Percentiles rank a stretch among this genome's conserved stretches.
These are phyloP conservation scores for Oreochromis tanganicae DNA, from an alignment of 2,113 vertebrate genomes.

Conservation along the genomic window DNA sequence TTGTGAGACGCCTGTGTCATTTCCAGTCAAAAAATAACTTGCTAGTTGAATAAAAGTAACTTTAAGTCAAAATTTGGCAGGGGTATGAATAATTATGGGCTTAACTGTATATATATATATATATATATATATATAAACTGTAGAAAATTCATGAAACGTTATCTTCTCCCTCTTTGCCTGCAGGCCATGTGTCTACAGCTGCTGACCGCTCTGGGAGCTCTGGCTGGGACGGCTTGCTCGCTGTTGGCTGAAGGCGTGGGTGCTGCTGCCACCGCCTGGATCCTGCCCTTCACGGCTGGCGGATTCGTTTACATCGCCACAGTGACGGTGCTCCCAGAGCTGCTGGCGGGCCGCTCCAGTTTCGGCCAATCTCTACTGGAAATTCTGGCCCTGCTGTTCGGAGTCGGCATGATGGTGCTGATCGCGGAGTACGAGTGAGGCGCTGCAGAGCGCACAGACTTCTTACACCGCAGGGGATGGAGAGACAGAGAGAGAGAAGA, in stretches of 20 bases:
- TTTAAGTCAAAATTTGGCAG: too few relatives aligned
- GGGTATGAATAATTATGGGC: too few relatives aligned
- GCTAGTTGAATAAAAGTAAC: too few relatives aligned
- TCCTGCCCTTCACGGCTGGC: slow-evolving; percentile 88
- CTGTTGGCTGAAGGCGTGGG: slow-evolving; percentile 84
- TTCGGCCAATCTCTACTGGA: slow-evolving; percentile 82
- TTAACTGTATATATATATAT: too few relatives aligned
- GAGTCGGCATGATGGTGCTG: slow-evolving; percentile 88
- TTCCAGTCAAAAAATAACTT: too few relatives aligned
- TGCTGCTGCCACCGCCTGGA: slow-evolving; percentile 81
- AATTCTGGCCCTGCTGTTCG: slow-evolving; percentile 81
- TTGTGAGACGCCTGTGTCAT: too few relatives aligned
- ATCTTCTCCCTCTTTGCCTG: neutral
- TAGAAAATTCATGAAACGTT: accelerated
- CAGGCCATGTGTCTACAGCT: slow-evolving; percentile 92
- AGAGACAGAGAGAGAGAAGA: neutral
- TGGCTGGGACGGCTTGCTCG: slow-evolving; percentile 85
- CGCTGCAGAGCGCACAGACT: neutral
- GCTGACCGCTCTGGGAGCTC: slow-evolving; percentile 82
- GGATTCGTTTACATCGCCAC: slow-evolving; percentile 92
- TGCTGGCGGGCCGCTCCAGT: slow-evolving; percentile 79
- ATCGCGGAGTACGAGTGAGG: slow-evolving; percentile 84
- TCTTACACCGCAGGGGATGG: neutral
- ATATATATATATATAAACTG: too few relatives aligned
- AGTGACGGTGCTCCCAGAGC: slow-evolving; percentile 86